These are phyloP conservation scores for Anticlea derivata DNA, from an alignment of 2,888 invertebrate genomes.

Conservation along the genomic window DNA sequence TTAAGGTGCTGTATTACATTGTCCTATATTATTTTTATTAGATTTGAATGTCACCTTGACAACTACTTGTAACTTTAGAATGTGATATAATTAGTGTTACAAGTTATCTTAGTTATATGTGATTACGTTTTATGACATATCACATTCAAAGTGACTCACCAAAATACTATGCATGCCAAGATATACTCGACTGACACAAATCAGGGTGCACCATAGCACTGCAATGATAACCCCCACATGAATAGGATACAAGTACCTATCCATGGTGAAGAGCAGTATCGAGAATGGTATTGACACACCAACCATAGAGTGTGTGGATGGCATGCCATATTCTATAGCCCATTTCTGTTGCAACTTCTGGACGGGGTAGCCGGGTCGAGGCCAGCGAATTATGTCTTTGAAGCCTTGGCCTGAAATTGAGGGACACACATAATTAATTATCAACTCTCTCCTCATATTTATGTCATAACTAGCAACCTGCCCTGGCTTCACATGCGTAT, in stretches of 20 bases:
- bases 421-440: too few species aligned
- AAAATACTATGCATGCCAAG: slow-evolving; percentile 96
- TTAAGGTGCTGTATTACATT: too few species aligned
- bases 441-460: too few species aligned
- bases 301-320: slow-evolving; percentile 97
- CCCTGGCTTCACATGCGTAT: too few species aligned
- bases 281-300: slow-evolving; percentile 94
- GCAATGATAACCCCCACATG: slow-evolving; percentile 84
- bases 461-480: too few species aligned
- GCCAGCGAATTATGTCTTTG: slow-evolving; percentile 94
- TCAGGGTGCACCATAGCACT: slow-evolving; percentile 88
- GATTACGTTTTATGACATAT: too few species aligned
- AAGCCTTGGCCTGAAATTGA: slow-evolving; percentile 89
- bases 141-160: slow-evolving; percentile 78
- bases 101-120: too few species aligned
- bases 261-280: slow-evolving; percentile 90
- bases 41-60: too few species aligned
- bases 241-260: slow-evolving; percentile 89
- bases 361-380: slow-evolving; percentile 93
- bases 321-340: slow-evolving; percentile 97
- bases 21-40: too few species aligned
- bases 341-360: slow-evolving; percentile 93
- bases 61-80: too few species aligned
- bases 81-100: too few species aligned
- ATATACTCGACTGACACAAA: slow-evolving; percentile 94